Evolutionary conservation across 1,140 invertebrate species (phyloP).

Genomic region (Littorina saxatilis): DNA sequence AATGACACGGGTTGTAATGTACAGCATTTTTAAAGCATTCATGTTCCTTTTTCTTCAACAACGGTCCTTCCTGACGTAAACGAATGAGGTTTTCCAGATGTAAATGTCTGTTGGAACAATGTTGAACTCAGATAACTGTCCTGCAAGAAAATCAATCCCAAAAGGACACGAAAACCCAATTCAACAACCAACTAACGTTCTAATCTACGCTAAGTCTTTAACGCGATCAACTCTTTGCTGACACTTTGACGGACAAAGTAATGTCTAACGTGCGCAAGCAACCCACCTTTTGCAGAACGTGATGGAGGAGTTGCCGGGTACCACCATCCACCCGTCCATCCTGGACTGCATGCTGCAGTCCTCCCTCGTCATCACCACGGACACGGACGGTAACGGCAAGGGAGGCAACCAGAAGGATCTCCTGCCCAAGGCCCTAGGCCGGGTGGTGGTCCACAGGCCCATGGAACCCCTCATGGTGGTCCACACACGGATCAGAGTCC

Average conservation of each 20-base stretch:
- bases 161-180: no score
- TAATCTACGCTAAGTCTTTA: neutral
- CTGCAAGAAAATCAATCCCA: no score
- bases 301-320: conserved; percentile 43
- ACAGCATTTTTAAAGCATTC: no score
- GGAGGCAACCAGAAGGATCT: conserved; percentile 8
- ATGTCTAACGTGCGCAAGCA: no score
- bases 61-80: no score
- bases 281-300: no score
- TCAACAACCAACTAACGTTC: no score
- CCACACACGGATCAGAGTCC: conserved; percentile 31
- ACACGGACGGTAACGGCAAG: neutral
- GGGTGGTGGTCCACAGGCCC: conserved; percentile 33
- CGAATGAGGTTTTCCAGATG: no score
- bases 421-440: conserved; percentile 35
- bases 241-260: neutral
- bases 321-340: conserved; percentile 60
- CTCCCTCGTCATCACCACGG: conserved; percentile 19
- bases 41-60: no score
- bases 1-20: no score
- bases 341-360: conserved; percentile 59
- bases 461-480: conserved; percentile 41
- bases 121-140: no score
- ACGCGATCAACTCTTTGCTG: neutral
- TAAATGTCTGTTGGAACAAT: no score